Evolutionary conservation across 1,140 invertebrate species (phyloP), one percentile per base, ranked within the genome.

Genomic region (Drosophila sulfurigaster): DNA sequence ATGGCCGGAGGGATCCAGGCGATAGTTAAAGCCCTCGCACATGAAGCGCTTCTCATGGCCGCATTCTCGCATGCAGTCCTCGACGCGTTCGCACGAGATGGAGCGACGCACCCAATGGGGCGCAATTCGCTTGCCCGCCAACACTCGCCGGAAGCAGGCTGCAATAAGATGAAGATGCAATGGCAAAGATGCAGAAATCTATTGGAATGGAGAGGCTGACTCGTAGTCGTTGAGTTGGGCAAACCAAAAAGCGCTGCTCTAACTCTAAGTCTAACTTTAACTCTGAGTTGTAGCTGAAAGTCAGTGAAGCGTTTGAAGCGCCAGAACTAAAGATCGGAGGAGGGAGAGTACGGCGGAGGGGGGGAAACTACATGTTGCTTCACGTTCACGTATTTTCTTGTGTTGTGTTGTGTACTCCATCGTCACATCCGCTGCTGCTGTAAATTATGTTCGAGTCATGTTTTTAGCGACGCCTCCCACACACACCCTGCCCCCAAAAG

Each of bases 11-110:
- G 94, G 94, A 85, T 95, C 95, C 77, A 95, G 91, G 72, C 95
- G 95, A 90, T 96, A 97, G 93, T 97, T 97, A 87, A 97, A 97
- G 69, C 96, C 96, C 92, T 96, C 95, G 85, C 96, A 97, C 66
- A 94, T 94, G 90, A 97, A 97, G 54, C 94, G 92, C 76, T 94
- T 95, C 90, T 97, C 96, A 1, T 94, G 93, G n/a, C 95, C 95
- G 78, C 96, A 97, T 79, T 96, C 95, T 51, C 94, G 92, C 90
- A 95, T 94, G 88, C 96, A 97, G 75, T 96, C 95, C 67, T 96
- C 95, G 3, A 96, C 90, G 1, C 94, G 94, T 67, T 96, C 95
- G 82, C 96, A 96, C 35, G 94, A 94, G 10, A 96, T 91, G 3
- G 95, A 94, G 69, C 94, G 94, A 78, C 95, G 93, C 5, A 97